These are phyloP conservation scores for Drosophila ironensis DNA, from an alignment of 1,140 invertebrate genomes.

Conservation along the genomic window DNA sequence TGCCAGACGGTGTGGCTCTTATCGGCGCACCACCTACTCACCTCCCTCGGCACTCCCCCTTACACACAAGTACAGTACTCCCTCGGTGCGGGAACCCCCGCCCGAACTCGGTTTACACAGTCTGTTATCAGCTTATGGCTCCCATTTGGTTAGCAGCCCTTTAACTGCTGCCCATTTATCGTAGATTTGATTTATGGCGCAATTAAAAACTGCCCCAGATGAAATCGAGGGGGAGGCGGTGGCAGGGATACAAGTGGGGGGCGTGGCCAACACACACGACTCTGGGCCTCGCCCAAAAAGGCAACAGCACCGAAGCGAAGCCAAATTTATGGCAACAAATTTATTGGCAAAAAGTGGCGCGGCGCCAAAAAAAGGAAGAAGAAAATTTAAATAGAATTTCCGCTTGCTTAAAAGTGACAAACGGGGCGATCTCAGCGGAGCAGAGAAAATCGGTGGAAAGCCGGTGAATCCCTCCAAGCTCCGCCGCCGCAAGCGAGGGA, in stretches of 20 bases:
- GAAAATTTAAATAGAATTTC: conserved; percentile 64
- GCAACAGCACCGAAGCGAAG: conserved; percentile 41
- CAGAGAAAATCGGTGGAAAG: neutral
- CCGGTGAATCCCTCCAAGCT: conserved; percentile 42
- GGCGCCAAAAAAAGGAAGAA: conserved; percentile 6
- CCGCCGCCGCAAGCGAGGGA: conserved; percentile 22
- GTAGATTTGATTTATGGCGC: conserved; percentile 78
- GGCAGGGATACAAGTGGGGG: neutral
- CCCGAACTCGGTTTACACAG: conserved; percentile 2
- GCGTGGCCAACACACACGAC: conserved; percentile 49
- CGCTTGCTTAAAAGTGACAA: conserved; percentile 46
- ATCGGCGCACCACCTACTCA: conserved; percentile 57
- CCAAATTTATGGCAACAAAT: conserved; percentile 73
- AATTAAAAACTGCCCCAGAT: conserved; percentile 69
- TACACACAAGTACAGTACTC: no score
- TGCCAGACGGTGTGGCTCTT: conserved; percentile 39
- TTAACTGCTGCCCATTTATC: conserved; percentile 77
- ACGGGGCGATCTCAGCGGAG: conserved; percentile 1
- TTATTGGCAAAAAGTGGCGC: conserved; percentile 60
- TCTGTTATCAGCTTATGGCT: conserved; percentile 77
- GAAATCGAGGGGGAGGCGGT: conserved; percentile 1
- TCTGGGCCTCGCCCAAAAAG: neutral
- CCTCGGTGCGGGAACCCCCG: no score
- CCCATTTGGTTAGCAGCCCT: conserved; percentile 79
- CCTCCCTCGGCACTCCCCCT: neutral